phyloP scores from a whole-genome alignment of 2,888 invertebrate species.

The Leptinotarsa juncta region DNA sequence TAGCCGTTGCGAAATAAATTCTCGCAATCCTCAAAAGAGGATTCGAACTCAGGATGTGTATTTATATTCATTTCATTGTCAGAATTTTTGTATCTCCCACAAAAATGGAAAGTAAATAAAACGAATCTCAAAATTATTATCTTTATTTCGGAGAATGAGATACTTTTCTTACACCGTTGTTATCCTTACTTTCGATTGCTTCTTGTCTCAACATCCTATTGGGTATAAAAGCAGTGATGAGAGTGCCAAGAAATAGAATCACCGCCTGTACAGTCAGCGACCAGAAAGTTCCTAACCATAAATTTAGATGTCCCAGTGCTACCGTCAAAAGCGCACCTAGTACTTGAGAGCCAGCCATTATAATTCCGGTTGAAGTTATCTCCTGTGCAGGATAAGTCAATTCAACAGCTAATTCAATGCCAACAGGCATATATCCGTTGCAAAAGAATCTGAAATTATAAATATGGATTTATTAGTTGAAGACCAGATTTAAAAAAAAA shows the following conservation, averaged over 20 bases:
- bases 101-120: too few species aligned
- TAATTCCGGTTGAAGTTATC: conserved; percentile 49
- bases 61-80: too few species aligned
- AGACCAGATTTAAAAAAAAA: too few species aligned
- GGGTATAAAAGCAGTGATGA: conserved; percentile 51
- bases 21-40: too few species aligned
- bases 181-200: conserved; percentile 38
- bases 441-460: conserved; percentile 47
- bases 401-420: conserved; percentile 53
- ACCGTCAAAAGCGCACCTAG: conserved; percentile 46
- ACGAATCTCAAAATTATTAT: too few species aligned
- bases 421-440: conserved; percentile 51
- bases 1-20: too few species aligned
- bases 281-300: conserved; percentile 52
- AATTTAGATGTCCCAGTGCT: conserved; percentile 47
- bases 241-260: conserved; percentile 49
- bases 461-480: background rate
- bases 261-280: conserved; percentile 46
- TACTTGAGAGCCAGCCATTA: conserved; percentile 49
- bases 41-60: too few species aligned
- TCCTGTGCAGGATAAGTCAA: conserved; percentile 51
- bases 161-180: conserved; percentile 6
- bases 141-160: conserved; percentile 19
- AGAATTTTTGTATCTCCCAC: too few species aligned
- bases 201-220: conserved; percentile 52